Conservation (phyloP, 2,797 vertebrate genomes). For the Acestrorhynchus altus region DNA sequence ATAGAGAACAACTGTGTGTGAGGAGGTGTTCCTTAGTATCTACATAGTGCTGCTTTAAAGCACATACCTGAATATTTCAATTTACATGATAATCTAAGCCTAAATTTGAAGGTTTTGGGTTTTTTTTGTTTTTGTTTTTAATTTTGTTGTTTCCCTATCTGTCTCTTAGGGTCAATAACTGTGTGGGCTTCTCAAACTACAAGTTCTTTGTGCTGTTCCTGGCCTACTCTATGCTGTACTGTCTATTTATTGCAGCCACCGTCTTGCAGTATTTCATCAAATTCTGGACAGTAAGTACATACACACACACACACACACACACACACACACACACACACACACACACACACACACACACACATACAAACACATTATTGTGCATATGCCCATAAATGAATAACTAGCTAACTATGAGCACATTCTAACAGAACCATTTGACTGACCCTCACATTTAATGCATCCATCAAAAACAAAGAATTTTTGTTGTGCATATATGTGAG, state of each 20-base stretch:
- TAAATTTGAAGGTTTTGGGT: too few species aligned
- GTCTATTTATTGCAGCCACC: constrained; percentile 89
- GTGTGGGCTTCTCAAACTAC: constrained; percentile 98
- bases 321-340: constrained; percentile 14
- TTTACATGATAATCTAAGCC: too few species aligned
- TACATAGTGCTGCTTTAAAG: too few species aligned
- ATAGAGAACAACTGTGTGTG: too few species aligned
- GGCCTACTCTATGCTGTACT: constrained; percentile 92
- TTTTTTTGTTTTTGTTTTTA: too few species aligned
- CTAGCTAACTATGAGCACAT: neutral
- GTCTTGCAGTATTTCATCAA: constrained; percentile 97
- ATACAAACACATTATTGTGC: neutral
- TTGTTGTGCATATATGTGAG: neutral
- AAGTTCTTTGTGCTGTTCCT: constrained; percentile 97
- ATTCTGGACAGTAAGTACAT: constrained; percentile 94
- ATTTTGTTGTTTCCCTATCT: neutral
- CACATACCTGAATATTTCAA: too few species aligned
- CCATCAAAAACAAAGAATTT: neutral
- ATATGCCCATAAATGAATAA: neutral
- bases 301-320: neutral
- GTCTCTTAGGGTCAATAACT: constrained; percentile 93
- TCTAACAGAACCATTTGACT: neutral
- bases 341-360: neutral
- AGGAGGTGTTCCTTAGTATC: too few species aligned
- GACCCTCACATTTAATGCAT: neutral